Evolutionary conservation across 2,113 vertebrate species (phyloP).

Genomic region (Scalopus aquaticus): DNA sequence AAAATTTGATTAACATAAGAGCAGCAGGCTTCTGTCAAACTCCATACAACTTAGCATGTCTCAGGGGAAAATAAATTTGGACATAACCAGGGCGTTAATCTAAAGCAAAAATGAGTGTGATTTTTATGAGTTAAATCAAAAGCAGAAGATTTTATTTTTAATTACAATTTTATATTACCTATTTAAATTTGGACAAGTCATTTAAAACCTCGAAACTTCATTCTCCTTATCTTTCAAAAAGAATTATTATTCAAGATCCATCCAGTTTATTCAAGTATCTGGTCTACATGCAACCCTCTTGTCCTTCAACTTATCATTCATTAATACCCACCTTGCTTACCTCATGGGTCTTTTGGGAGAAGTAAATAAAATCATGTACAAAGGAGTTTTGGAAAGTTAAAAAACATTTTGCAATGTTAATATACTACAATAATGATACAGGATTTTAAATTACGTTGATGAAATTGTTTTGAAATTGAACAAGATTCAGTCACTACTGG

Average conservation of each 20-base stretch:
- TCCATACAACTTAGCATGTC: slow-evolving; percentile 56
- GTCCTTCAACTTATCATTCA: slow-evolving; percentile 31
- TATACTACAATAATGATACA: not conserved
- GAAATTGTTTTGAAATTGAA: not conserved
- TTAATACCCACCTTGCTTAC: not conserved
- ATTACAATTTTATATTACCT: slow-evolving; percentile 51
- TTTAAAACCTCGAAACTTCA: slow-evolving; percentile 27
- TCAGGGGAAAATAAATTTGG: slow-evolving; percentile 63
- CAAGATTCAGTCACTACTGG: not conserved
- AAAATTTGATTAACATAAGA: slow-evolving; percentile 60
- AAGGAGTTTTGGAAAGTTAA: slow-evolving; percentile 29
- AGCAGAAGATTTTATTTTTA: slow-evolving; percentile 52
- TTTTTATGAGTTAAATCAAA: slow-evolving; percentile 55
- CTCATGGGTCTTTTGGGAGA: not conserved
- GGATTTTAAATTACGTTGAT: slow-evolving; percentile 13
- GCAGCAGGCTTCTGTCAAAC: slow-evolving; percentile 44
- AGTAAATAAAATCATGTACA: slow-evolving; percentile 32
- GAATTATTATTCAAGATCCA: not conserved
- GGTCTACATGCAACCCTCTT: not conserved
- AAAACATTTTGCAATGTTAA: slow-evolving; percentile 36
- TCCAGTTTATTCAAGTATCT: slow-evolving; percentile 28
- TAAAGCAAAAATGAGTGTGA: slow-evolving; percentile 54
- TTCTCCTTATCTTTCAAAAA: slow-evolving; percentile 57
- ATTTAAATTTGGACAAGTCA: slow-evolving; percentile 16
- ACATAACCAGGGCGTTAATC: slow-evolving; percentile 64